Conservation (phyloP, 2,888 invertebrate genomes). For the Ectemnius cavifrons region DNA sequence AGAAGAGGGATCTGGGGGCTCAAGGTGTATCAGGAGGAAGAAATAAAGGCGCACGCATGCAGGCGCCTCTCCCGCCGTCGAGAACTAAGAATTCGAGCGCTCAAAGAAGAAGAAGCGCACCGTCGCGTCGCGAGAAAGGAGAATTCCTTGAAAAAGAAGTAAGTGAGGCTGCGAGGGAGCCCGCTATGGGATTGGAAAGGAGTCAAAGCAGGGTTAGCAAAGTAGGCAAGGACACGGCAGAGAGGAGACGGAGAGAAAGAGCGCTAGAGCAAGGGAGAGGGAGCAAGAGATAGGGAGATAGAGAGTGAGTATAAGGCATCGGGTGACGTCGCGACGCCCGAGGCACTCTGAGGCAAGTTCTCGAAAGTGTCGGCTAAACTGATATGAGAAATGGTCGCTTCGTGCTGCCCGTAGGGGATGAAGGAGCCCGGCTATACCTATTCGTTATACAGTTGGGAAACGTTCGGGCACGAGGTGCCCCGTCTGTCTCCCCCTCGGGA, state of each 20-base stretch:
- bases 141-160: conserved; percentile 36
- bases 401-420: conserved; percentile 76
- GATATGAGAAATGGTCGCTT: conserved; percentile 77
- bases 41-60: conserved; percentile 18
- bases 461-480: conserved; percentile 62
- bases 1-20: conserved; percentile 2
- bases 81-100: background rate
- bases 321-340: conserved; percentile 74
- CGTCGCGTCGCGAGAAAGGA: conserved; percentile 12
- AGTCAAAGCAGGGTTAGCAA: conserved; percentile 44
- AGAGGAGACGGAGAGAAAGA: conserved; percentile 28
- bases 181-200: conserved; percentile 30
- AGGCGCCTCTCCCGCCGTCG: too few species aligned
- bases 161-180: conserved; percentile 17
- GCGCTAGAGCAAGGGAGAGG: conserved; percentile 40
- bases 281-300: conserved; percentile 33
- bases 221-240: conserved; percentile 30
- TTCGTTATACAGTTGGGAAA: conserved; percentile 71
- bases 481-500: conserved; percentile 41
- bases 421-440: conserved; percentile 67
- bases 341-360: conserved; percentile 72
- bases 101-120: conserved; percentile 14
- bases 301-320: conserved; percentile 57
- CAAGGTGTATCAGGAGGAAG: conserved; percentile 25
- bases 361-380: conserved; percentile 77